Evolutionary conservation across 2,113 vertebrate species (phyloP).

Genomic region (Syrmaticus mikado): DNA sequence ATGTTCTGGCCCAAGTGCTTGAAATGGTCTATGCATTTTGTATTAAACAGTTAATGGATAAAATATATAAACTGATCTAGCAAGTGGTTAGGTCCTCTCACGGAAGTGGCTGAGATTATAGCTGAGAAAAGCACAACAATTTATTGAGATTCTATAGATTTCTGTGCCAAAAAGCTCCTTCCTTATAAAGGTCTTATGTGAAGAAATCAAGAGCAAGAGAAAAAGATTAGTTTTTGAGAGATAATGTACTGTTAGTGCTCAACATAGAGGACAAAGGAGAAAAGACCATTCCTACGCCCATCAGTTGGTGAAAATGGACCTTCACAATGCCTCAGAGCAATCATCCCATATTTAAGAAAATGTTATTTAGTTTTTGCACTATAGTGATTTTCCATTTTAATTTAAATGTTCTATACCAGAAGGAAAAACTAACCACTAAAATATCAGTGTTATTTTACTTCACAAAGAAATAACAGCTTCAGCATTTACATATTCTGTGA

Average conservation of each 20-base stretch:
- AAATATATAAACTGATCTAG: background rate
- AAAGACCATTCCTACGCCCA: background rate
- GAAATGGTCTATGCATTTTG: background rate
- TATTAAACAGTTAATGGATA: background rate
- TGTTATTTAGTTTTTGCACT: background rate
- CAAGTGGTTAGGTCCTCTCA: background rate
- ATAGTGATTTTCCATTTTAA: background rate
- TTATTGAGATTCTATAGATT: background rate
- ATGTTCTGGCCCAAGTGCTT: background rate
- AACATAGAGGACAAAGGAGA: background rate
- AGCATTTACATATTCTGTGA: background rate
- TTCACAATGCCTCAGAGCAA: background rate
- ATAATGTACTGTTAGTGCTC: background rate
- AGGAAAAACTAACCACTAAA: background rate
- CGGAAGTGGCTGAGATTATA: background rate
- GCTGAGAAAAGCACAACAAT: background rate
- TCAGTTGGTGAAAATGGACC: background rate
- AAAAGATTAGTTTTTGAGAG: background rate
- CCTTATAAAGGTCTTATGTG: background rate
- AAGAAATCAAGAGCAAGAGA: background rate
- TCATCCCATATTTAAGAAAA: background rate
- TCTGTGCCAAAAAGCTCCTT: background rate
- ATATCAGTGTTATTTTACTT: background rate
- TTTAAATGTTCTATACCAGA: background rate
- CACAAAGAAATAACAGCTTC: background rate